Conservation (phyloP, 2,888 invertebrate genomes). For the Aporophyla lueneburgensis region DNA sequence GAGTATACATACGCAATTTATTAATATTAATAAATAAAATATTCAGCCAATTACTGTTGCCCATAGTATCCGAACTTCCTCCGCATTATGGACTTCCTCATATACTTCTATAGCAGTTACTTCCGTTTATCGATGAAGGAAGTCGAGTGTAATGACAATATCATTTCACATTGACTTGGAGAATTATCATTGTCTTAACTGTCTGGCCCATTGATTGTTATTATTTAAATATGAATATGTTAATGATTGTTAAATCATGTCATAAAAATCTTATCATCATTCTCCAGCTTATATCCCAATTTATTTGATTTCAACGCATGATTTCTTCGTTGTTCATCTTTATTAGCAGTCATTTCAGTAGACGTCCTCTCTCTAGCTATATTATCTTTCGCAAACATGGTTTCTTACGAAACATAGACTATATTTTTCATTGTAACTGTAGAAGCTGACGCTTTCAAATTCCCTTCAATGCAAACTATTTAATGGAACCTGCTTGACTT, state of each 20-base stretch:
- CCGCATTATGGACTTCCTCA: slow-evolving; percentile 65
- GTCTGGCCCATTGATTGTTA: neutral
- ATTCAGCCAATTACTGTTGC: slow-evolving; percentile 50
- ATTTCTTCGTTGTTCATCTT: neutral
- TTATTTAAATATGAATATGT: neutral
- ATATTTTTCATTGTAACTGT: neutral
- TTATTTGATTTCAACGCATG: neutral
- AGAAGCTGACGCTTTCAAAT: slow-evolving; percentile 17
- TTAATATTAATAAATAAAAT: slow-evolving; percentile 43
- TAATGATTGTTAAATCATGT: neutral
- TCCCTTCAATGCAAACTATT: slow-evolving; percentile 10
- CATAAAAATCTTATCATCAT: no score
- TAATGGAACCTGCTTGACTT: slow-evolving; percentile 45
- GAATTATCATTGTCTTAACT: slow-evolving; percentile 41
- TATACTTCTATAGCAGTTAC: slow-evolving; percentile 56
- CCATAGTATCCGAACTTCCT: slow-evolving; percentile 60
- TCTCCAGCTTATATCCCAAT: neutral
- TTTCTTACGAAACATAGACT: neutral
- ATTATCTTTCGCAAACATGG: neutral
- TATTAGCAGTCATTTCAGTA: neutral
- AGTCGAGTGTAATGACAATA: slow-evolving; percentile 59
- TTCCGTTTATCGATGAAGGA: slow-evolving; percentile 61
- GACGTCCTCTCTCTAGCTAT: rapidly evolving
- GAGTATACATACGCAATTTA: slow-evolving; percentile 4
- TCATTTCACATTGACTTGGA: slow-evolving; percentile 43